A percentile compares a stretch with the other conserved stretches of the same genome.
Conservation (phyloP, 2,888 invertebrate genomes). For the Meloe dianella region DNA sequence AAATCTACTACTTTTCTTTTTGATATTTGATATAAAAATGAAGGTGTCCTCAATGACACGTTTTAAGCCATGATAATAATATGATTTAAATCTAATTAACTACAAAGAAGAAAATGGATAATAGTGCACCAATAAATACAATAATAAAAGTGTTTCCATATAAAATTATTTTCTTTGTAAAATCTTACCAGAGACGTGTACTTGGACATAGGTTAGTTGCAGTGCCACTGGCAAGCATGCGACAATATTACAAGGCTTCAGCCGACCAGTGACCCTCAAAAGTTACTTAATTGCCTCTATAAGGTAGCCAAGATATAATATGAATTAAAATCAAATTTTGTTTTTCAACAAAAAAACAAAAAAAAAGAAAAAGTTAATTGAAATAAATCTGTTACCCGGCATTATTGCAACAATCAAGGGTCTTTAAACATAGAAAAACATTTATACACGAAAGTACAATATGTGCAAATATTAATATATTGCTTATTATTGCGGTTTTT, state of each 20-base stretch:
- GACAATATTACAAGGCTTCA: conserved; percentile 55
- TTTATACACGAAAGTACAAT: not conserved
- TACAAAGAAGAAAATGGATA: not conserved
- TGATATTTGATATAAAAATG: not conserved
- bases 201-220: conserved; percentile 66
- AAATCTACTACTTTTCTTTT: too few relatives aligned
- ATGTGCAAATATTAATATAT: not conserved
- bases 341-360: not conserved
- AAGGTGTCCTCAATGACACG: not conserved
- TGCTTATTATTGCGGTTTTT: not conserved
- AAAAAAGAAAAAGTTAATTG: conserved; percentile 9
- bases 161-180: conserved; percentile 3
- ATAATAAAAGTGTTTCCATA: conserved; percentile 1
- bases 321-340: not conserved
- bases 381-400: conserved; percentile 31
- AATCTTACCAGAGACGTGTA: conserved; percentile 66
- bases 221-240: conserved; percentile 60
- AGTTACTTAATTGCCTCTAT: conserved; percentile 40
- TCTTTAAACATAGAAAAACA: conserved; percentile 10
- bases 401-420: conserved; percentile 31
- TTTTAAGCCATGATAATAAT: too few relatives aligned
- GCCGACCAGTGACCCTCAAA: conserved; percentile 53
- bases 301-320: conserved; percentile 35
- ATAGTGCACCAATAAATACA: not conserved
- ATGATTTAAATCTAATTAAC: too few relatives aligned